Conservation (phyloP, 2,113 vertebrate species). For the Morone saxatilis region DNA sequence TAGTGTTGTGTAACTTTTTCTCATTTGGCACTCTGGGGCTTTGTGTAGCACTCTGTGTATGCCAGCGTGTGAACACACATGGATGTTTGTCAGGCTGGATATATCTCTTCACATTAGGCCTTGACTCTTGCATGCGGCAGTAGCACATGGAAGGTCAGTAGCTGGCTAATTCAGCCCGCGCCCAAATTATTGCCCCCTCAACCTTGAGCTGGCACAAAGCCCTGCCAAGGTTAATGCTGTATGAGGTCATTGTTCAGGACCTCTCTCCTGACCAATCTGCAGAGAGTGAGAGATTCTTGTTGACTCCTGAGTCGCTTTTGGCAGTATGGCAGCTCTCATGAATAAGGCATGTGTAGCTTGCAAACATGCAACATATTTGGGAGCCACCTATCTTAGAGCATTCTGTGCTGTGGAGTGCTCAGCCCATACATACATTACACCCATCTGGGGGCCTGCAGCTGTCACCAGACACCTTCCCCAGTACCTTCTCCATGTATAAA, state of each 20-base stretch:
- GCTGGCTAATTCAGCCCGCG: conserved; percentile 67
- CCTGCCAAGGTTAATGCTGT: conserved; percentile 81
- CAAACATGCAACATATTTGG: conserved; percentile 73
- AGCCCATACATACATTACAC: conserved; percentile 29
- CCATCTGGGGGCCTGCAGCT: conserved; percentile 60
- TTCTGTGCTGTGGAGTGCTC: conserved; percentile 50
- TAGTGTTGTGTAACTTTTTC: not conserved
- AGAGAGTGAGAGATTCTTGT: conserved; percentile 54
- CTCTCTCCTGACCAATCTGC: conserved; percentile 72
- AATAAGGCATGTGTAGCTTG: conserved; percentile 77
- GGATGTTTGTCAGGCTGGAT: conserved; percentile 42
- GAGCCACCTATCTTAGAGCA: conserved; percentile 71
- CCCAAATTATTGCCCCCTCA: conserved; percentile 76
- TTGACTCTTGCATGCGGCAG: conserved; percentile 49
- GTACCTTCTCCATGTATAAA: conserved; percentile 2
- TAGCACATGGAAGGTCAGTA: conserved; percentile 68
- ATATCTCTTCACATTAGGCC: conserved; percentile 54
- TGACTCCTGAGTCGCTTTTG: conserved; percentile 67
- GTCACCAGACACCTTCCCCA: conserved; percentile 44
- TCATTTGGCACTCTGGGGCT: not conserved
- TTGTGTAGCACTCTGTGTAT: not conserved
- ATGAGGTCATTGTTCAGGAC: conserved; percentile 76
- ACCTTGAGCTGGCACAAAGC: conserved; percentile 79
- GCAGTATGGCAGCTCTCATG: conserved; percentile 71
- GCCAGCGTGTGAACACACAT: not conserved